Evolutionary conservation across 2,113 vertebrate genomes (phyloP).

Genomic region (Panurus biarmicus): DNA sequence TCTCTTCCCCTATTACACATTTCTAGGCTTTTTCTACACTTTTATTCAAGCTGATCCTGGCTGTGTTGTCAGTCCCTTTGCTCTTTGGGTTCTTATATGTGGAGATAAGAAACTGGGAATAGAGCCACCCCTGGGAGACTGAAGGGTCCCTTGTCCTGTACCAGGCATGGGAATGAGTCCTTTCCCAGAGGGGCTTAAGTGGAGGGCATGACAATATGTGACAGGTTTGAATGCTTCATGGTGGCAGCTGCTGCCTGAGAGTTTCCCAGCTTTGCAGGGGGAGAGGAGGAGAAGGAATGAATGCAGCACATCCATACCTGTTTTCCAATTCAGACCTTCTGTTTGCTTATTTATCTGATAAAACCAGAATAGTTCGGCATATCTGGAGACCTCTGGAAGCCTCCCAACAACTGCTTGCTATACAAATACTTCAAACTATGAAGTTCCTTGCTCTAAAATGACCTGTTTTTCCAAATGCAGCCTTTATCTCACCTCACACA

Average conservation of each 20-base stretch:
- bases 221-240: fast-evolving
- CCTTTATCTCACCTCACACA: neutral
- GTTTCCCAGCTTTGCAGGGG: neutral
- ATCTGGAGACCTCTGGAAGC: neutral
- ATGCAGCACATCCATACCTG: neutral
- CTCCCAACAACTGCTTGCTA: neutral
- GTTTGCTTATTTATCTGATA: neutral
- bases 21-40: neutral
- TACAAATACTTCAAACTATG: neutral
- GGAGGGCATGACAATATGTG: neutral
- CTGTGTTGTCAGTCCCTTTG: neutral
- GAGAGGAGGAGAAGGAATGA: neutral
- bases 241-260: neutral
- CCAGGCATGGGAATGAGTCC: fast-evolving
- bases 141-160: neutral
- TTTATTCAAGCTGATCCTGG: neutral
- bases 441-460: neutral
- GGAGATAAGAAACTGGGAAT: neutral
- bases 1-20: neutral
- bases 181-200: neutral
- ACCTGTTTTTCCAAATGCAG: neutral
- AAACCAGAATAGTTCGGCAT: neutral
- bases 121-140: neutral
- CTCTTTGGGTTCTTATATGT: neutral
- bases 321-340: neutral